Evolutionary conservation across 2,888 invertebrate species (phyloP), one percentile per base, ranked within the genome.

Genomic region (Drosophila kanekoi): DNA sequence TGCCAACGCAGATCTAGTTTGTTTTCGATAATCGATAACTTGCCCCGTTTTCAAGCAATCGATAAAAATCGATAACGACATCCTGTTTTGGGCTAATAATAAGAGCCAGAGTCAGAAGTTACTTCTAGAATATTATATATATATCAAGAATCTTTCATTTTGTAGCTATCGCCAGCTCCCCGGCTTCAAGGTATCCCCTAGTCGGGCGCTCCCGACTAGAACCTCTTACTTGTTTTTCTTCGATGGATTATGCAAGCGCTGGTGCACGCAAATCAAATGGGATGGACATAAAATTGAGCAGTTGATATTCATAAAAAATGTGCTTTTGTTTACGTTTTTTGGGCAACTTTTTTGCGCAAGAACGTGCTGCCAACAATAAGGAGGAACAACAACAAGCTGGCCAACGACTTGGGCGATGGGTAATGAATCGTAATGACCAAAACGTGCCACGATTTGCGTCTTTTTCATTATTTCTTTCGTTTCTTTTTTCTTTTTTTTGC

Each of bases 391-490:
- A 54, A 37, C 14, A 57, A 68, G 60, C 66, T 67, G 70, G 58
- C 68, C 58, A 67, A 69, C 65, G 45, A 70, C 65, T 66, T 70
- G 62, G 59, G 63, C 44, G 57, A 68, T 59, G 56, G 78, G 63
- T 75, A 83, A 69, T 86, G 80, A 66, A 69, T 73, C 89, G 72
- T 86, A 84, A 84, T 84, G 89, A 86, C 60, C 72, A 78, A 84
- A 84, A 88, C 83, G 83, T 88, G 83, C 83, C 89, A 66, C 77
- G 57, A 75, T 48, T 74, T 52, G 64, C 68, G 63, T 67, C 72
- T 64, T 66, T 68, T 58, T 74, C 37, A 60, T 51, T 61, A 14
- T 18, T 38, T 32, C n/a, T 16, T 52, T 58, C 40, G 8, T 1
- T 14, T 33, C 28, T 11, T 60, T 37, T 41, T 43, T 40, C 45